Conservation (phyloP, 1,140 invertebrate genomes). For the Drosophila pandora region DNA sequence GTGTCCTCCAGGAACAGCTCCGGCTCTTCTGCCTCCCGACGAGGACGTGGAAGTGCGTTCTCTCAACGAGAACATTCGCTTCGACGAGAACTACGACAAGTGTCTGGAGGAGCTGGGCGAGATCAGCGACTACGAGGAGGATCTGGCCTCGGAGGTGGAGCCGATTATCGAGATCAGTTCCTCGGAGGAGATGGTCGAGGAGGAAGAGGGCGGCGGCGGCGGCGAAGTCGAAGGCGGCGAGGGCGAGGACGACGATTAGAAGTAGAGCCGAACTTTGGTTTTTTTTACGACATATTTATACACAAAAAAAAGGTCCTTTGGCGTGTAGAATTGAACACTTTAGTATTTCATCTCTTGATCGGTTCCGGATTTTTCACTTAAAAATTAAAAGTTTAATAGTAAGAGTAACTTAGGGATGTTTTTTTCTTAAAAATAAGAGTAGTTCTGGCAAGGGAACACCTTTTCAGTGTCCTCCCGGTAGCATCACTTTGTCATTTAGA, state of each 20-base stretch:
- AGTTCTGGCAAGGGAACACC: too few species aligned
- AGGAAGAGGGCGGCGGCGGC: conserved; percentile 65
- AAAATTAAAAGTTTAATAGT: conserved; percentile 15
- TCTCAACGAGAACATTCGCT: conserved; percentile 73
- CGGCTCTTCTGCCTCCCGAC: conserved; percentile 52
- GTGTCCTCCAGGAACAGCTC: conserved; percentile 63
- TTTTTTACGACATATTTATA: not conserved
- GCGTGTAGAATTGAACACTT: not conserved
- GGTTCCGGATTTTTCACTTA: not conserved
- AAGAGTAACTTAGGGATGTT: not conserved
- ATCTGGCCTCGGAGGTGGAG: conserved; percentile 70
- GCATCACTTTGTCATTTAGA: conserved; percentile 9
- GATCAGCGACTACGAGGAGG: conserved; percentile 75
- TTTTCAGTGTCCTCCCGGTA: too few species aligned
- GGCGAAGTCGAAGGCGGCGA: conserved; percentile 44
- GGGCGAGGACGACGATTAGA: conserved; percentile 51
- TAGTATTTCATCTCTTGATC: not conserved
- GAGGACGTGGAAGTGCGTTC: conserved; percentile 65
- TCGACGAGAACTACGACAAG: conserved; percentile 74
- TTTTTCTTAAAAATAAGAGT: too few species aligned
- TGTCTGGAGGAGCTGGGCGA: conserved; percentile 69
- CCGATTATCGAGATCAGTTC: conserved; percentile 69
- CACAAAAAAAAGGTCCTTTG: not conserved
- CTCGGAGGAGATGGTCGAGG: conserved; percentile 73
- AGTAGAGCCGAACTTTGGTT: not conserved